Base-by-base conservation (phyloP, 2,888 invertebrate species). In the Pantelozetes paolii region DNA sequence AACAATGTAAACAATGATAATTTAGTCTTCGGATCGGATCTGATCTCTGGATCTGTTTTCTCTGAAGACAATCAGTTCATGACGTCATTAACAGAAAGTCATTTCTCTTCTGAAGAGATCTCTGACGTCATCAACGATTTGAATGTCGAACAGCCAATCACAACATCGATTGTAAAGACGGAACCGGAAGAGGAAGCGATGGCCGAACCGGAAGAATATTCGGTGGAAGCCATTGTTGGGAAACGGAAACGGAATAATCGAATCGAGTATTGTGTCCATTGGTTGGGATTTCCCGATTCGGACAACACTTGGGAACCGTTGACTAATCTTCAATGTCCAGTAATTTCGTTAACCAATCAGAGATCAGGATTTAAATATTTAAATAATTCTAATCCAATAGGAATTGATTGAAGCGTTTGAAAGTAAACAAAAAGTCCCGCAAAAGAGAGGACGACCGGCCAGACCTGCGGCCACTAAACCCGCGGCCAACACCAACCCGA, bases 241-340 rank as follows among this genome's bases (percentile, higher is more conserved):
- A 64, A 64, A 20, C 11, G 62, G 6, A 62, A 32, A 18, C 30
- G 32, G 32, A 15, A n/a, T 18, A 2, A n/a, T 15, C 20, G 32
- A 5, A 15, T 30, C 9, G 62, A 62, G 62, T 62, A 62, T 30
- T 32, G 32, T 18, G 30, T 62, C 62, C 30, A 62, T 9, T 62
- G 62, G 62, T 26, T 32, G 62, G 62, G 62, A 5, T 62, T 62
- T 18, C 32, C 18, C 9, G 62, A 28, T 15, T 3, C 2, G 8
- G 62, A 62, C 15, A 62, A 62, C 32, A 62, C 62, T 9, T 62
- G 62, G 62, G 62, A 62, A 62, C 62, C 62, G 32, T 2, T 62
- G 15, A 32, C 30, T 5, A 28, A 62, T 18, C 32, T 62, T 6
- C 13, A 62, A 9, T 62, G 62, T 23, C 8, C 6, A 1, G 57